Evolutionary conservation across 2,797 vertebrate genomes (phyloP).

Genomic region (Girardinus metallicus): DNA sequence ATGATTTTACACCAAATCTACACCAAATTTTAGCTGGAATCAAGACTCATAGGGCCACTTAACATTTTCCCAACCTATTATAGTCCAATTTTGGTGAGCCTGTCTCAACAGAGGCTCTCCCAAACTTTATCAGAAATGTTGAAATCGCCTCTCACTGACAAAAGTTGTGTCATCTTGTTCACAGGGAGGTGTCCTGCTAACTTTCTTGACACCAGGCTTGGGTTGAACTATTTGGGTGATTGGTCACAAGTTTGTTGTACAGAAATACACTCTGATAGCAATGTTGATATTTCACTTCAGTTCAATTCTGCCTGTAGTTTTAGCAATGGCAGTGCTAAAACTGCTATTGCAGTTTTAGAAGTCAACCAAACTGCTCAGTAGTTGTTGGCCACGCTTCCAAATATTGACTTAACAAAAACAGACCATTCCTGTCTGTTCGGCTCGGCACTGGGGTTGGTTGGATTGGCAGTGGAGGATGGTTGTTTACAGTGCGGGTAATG

Average conservation of each 20-base stretch:
- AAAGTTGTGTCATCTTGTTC: not conserved
- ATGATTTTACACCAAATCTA: not conserved
- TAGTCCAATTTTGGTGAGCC: not conserved
- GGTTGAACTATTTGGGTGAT: not conserved
- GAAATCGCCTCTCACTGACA: not conserved
- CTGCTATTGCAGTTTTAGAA: no score
- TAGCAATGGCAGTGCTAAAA: no score
- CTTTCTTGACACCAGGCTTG: not conserved
- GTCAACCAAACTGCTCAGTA: no score
- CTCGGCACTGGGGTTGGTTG: no score
- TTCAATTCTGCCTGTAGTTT: no score
- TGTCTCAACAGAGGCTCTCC: not conserved
- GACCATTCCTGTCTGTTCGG: no score
- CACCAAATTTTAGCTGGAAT: not conserved
- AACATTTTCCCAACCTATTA: not conserved
- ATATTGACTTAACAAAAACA: no score
- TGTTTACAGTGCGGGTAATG: no score
- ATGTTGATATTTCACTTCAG: no score
- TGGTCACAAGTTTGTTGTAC: not conserved
- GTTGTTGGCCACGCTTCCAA: no score
- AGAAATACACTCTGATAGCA: no score
- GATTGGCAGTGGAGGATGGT: no score
- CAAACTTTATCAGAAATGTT: not conserved
- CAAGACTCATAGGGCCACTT: not conserved
- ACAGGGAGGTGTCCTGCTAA: not conserved